phyloP scores from a whole-genome alignment of 2,113 vertebrate species.

The Misgurnus mizolepis region DNA sequence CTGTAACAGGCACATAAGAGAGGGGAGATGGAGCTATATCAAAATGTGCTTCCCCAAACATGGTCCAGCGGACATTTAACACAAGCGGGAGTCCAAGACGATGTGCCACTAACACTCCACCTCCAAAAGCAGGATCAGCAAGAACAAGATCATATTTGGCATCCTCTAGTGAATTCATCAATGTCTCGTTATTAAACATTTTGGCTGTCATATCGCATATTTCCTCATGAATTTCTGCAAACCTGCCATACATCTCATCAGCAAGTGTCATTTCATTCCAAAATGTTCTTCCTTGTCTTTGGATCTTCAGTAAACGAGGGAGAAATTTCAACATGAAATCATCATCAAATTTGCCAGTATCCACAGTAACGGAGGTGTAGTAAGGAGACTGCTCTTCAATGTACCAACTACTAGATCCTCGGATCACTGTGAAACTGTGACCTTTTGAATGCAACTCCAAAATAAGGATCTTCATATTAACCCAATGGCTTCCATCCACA shows the following conservation, averaged over 20 bases:
- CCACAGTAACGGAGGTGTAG: constrained; percentile 42
- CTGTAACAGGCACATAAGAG: constrained; percentile 44
- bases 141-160: constrained; percentile 56
- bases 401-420: constrained; percentile 27
- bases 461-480: constrained; percentile 53
- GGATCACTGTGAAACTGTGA: constrained; percentile 45
- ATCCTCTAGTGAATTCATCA: constrained; percentile 45
- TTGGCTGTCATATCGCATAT: constrained; percentile 45
- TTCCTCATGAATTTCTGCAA: constrained; percentile 25
- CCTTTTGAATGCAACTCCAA: constrained; percentile 44
- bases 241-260: neutral
- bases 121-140: constrained; percentile 55
- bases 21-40: constrained; percentile 47
- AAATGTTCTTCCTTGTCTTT: constrained; percentile 4
- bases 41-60: constrained; percentile 55
- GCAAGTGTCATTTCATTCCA: neutral
- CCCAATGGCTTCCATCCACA: constrained; percentile 53
- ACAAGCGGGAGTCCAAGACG: constrained; percentile 59
- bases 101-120: constrained; percentile 56
- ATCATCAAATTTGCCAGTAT: neutral
- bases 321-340: constrained; percentile 10
- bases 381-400: constrained; percentile 46
- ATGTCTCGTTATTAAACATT: constrained; percentile 47
- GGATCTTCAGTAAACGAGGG: neutral
- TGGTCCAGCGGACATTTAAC: constrained; percentile 57